Evolutionary conservation across 2,113 vertebrate species (phyloP).

Genomic region (Hystrix brachyura): DNA sequence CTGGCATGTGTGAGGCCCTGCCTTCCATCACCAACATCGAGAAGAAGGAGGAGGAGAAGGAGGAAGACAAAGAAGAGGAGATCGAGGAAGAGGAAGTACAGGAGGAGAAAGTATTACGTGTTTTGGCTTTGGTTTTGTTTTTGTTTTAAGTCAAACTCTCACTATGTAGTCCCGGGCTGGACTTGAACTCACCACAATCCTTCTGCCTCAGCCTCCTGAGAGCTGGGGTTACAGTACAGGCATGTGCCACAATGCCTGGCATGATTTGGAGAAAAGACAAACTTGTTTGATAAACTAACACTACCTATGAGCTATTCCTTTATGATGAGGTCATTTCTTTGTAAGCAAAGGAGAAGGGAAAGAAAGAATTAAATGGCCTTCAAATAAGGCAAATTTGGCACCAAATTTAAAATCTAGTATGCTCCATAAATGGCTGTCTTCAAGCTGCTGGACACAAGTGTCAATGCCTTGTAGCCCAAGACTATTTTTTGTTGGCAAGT

Average conservation of each 20-base stretch:
- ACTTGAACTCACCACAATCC: not conserved
- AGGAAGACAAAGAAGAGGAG: not conserved
- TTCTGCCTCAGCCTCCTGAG: not conserved
- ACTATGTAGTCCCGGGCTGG: not conserved
- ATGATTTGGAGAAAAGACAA: not conserved
- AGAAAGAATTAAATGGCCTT: not conserved
- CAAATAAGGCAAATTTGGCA: not conserved
- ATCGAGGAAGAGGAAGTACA: too few species aligned
- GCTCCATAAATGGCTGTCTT: not conserved
- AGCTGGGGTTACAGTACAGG: not conserved
- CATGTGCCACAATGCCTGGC: not conserved
- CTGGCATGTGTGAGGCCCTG: not conserved
- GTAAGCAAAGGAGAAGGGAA: not conserved
- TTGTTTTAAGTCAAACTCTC: not conserved
- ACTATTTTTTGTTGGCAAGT: slow-evolving; percentile 29
- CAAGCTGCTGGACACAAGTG: not conserved
- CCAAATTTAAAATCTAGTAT: not conserved
- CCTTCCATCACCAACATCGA: not conserved
- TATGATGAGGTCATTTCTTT: not conserved
- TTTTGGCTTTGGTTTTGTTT: not conserved
- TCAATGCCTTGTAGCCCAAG: not conserved
- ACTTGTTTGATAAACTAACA: not conserved
- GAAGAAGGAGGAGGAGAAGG: not conserved
- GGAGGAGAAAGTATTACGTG: not conserved
- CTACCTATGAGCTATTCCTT: not conserved